A percentile compares a stretch with the other conserved stretches of the same genome.
Evolutionary conservation across 2,888 invertebrate genomes (phyloP).

Genomic region (Pantelozetes paolii): DNA sequence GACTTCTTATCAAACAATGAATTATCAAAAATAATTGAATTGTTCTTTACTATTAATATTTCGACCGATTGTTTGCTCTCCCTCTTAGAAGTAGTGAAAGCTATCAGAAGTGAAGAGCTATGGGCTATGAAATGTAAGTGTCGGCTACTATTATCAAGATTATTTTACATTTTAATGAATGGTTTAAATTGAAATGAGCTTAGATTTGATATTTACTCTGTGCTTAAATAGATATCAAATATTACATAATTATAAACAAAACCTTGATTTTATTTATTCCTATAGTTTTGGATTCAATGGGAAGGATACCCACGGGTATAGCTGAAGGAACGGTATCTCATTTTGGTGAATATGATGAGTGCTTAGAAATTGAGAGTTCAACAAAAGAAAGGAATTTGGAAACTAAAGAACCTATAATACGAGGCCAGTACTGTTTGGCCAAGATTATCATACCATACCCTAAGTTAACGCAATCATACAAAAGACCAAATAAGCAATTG

Average conservation of each 20-base stretch:
- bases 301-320: constrained; percentile 37
- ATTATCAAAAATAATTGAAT: constrained; percentile 8
- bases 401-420: neutral
- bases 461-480: neutral
- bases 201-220: no score
- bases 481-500: neutral
- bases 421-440: constrained; percentile 39
- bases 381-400: neutral
- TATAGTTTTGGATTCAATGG: constrained; percentile 38
- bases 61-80: constrained; percentile 17
- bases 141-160: no score
- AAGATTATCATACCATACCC: constrained; percentile 37
- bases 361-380: constrained; percentile 20
- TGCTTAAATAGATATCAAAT: no score
- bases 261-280: neutral
- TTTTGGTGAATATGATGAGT: constrained; percentile 40
- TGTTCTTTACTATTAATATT: constrained; percentile 18
- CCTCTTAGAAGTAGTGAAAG: neutral
- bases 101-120: constrained; percentile 22
- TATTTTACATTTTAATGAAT: neutral
- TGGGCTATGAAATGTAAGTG: constrained; percentile 41
- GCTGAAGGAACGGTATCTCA: constrained; percentile 38
- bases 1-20: neutral
- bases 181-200: no score
- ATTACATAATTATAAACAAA: neutral